Evolutionary conservation across 64 coral and sea anemone genomes (phyloP), one percentile per base, ranked within the genome.

Genomic region (Anthopleura sola): DNA sequence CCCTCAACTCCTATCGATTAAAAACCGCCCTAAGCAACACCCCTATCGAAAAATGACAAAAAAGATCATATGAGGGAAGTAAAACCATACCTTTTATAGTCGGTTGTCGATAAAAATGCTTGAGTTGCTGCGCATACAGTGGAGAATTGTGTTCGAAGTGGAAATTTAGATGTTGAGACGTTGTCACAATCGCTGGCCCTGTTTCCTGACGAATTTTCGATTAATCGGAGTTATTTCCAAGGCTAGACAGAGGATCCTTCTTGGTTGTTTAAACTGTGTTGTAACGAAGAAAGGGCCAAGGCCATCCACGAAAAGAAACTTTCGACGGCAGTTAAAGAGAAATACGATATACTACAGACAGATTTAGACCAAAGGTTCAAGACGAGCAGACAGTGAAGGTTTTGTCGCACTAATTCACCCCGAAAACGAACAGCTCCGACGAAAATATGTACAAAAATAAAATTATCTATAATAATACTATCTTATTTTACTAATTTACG

Each of bases 371-470:
- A 71, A 71, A 71, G 66, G 66, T 71, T 34, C 58, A 56, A 56
- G 55, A 56, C 55, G 20, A 16, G 66, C 13, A 71, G 66, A 71
- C 66, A 71, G 66, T 32, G 28, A 15, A 32, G n/a, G 66, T 71
- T 71, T 71, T 71, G 66, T 71, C 29, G 66, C 28, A 14, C 31
- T 34, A 71, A 32, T 32, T n/a, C n/a, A 33, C 66, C 66, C n/a
- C 26, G 24, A 71, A 31, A 15, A 71, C 66, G 29, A 71, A 0
- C 66, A 34, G 10, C 14, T 34, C 13, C 26, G 28, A 34, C 3
- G 29, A 32, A 71, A 16, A 71, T 71, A 71, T 71, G 66, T 71
- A 71, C 66, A 71, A 71, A 71, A 71, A 71, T 71, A 71, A 31
- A 71, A 14, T 11, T 34, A 33, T 71, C 66, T 71, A 71, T 33